Base-by-base conservation (phyloP, 1,140 invertebrate species). In the Scaptomyza hsui region DNA sequence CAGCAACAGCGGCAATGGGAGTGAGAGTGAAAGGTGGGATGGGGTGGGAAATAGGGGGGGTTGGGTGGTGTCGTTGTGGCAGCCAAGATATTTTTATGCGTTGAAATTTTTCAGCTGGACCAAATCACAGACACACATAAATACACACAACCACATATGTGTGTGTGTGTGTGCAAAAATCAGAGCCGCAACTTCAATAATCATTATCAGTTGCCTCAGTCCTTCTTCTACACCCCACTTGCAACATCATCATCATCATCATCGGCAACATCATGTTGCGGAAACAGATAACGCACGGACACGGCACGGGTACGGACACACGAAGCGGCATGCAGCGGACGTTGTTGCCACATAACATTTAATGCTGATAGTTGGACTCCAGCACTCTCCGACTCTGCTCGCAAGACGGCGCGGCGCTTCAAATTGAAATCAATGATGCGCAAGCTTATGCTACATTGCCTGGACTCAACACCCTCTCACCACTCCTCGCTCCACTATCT, bases 381-480 rank as follows among this genome's bases (percentile, higher is more conserved):
- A 18, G 42, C 53, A n/a, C 51, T 18, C 24, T 2, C 24, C n/a
- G 26, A 7, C 13, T 44, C 60, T 35, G 45, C 74, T 6, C 7
- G 26, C 63, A 85, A 85, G 76, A 78, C 64, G 64, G 72, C 37
- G 82, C 64, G 64, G 72, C 37, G 82, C 82, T 89, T 88, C 75
- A 88, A 88, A 88, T 88, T 88, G 82, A 88, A 88, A 82, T 88
- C 82, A 88, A 88, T 88, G 82, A 82, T 78, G 82, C 82, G 82
- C 82, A 52, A 78, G 82, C 72, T 88, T 78, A 69, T 81, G 78
- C 64, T 69, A 75, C 78, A 72, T 69, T 75, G 64, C 78, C 74
- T 59, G 53, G 41, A 45, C 47, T 47, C 26, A n/a, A 5, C 26
- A 6, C 26, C 7, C 32, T 37, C 12, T 29, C 9, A n/a, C n/a